Percentiles rank a stretch among this genome's conserved stretches.
phyloP scores from a whole-genome alignment of 1,140 invertebrate genomes.

The Drosophila fuyamai region DNA sequence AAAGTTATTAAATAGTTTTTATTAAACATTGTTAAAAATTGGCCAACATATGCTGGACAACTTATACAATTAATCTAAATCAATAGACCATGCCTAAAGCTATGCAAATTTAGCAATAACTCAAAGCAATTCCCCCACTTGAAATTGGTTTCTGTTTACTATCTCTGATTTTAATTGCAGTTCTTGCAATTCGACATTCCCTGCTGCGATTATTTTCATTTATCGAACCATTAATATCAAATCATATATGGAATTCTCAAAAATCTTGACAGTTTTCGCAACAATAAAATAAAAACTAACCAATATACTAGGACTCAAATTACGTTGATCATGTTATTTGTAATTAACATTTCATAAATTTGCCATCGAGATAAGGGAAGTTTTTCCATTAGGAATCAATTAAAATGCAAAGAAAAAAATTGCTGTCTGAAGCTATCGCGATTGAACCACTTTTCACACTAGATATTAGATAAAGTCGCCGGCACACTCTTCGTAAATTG shows the following conservation, averaged over 20 bases:
- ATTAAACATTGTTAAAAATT: background rate
- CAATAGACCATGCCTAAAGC: slow-evolving; percentile 27
- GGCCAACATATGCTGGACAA: background rate
- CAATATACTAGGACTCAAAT: slow-evolving; percentile 57
- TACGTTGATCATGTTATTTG: slow-evolving; percentile 46
- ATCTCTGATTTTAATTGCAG: slow-evolving; percentile 42
- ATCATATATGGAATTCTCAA: slow-evolving; percentile 44
- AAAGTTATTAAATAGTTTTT: background rate
- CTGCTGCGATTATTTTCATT: slow-evolving; percentile 59
- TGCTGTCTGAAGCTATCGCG: slow-evolving; percentile 68
- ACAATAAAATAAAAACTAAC: slow-evolving; percentile 37
- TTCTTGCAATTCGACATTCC: slow-evolving; percentile 23
- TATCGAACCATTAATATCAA: slow-evolving; percentile 35
- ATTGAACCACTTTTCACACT: slow-evolving; percentile 78
- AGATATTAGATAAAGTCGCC: slow-evolving; percentile 64
- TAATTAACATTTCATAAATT: slow-evolving; percentile 84
- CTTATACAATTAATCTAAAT: slow-evolving; percentile 30
- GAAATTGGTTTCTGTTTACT: slow-evolving; percentile 39
- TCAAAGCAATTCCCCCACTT: slow-evolving; percentile 10
- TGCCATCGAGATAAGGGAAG: slow-evolving; percentile 72
- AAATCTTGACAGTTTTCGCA: slow-evolving; percentile 67
- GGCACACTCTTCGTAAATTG: slow-evolving; percentile 36
- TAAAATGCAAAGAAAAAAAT: slow-evolving; percentile 67
- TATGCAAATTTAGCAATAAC: slow-evolving; percentile 37
- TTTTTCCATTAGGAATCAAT: slow-evolving; percentile 84